phyloP scores from a whole-genome alignment of 2,797 vertebrate species.

The Chiroxiphia lanceolata region DNA sequence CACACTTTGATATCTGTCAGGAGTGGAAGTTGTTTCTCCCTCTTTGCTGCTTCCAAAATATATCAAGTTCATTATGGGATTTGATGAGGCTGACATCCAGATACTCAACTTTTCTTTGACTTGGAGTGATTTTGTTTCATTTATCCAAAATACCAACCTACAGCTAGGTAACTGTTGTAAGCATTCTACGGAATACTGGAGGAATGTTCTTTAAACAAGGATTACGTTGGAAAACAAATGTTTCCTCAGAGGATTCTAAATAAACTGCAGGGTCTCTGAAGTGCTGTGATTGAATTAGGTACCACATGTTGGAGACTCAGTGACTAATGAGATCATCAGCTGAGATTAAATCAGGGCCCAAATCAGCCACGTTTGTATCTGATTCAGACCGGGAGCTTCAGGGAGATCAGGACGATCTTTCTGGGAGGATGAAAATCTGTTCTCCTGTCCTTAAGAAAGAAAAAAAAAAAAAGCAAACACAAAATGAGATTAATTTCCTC shows the following conservation, averaged over 20 bases:
- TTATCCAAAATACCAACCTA: neutral
- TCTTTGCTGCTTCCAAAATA: conserved; percentile 45
- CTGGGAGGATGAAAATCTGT: conserved; percentile 21
- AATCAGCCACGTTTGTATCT: conserved; percentile 29
- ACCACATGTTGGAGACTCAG: conserved; percentile 30
- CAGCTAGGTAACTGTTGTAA: neutral
- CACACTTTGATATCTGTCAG: conserved; percentile 42
- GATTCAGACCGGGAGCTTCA: conserved; percentile 24
- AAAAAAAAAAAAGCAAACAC: neutral
- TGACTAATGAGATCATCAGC: conserved; percentile 59
- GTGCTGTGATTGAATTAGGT: conserved; percentile 30
- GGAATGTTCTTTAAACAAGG: conserved; percentile 14
- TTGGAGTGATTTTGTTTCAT: conserved; percentile 14
- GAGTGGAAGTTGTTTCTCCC: conserved; percentile 22
- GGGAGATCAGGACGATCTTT: conserved; percentile 10
- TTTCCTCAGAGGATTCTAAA: conserved; percentile 9
- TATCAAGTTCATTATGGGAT: conserved; percentile 9
- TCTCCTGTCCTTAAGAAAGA: neutral
- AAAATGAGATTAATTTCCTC: neutral
- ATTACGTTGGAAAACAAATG: neutral
- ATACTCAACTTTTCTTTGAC: conserved; percentile 5
- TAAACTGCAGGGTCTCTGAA: conserved; percentile 10
- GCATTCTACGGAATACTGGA: neutral
- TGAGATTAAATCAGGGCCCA: conserved; percentile 49
- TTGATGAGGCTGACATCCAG: conserved; percentile 30